Conservation (phyloP, 1,140 invertebrate species). For the Drosophila gunungcola region DNA sequence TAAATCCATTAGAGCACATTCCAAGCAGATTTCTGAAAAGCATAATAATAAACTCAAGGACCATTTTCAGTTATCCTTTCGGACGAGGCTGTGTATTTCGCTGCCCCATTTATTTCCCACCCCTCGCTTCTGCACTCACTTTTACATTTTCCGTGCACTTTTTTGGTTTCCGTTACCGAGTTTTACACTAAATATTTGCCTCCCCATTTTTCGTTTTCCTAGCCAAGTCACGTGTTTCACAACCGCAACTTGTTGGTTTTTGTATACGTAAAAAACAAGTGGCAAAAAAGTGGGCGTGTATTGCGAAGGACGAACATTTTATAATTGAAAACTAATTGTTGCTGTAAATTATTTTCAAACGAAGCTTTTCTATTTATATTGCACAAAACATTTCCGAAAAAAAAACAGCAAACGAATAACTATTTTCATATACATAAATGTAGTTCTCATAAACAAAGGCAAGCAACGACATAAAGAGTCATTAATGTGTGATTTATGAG, state of each 20-base stretch:
- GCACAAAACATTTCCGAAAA: not conserved
- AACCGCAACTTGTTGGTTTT: slow-evolving; percentile 51
- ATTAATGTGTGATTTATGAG: no score
- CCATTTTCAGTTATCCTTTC: slow-evolving; percentile 1
- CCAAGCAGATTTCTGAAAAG: not conserved
- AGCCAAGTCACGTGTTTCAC: slow-evolving; percentile 49
- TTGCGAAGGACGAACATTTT: slow-evolving; percentile 1
- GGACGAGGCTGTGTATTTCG: not conserved
- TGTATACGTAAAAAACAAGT: slow-evolving; percentile 13
- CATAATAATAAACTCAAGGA: not conserved
- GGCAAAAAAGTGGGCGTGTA: no score
- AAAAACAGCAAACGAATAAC: no score
- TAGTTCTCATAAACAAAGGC: no score
- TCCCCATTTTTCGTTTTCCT: not conserved
- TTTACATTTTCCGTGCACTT: slow-evolving; percentile 15
- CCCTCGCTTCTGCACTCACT: slow-evolving; percentile 12
- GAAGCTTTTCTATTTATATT: not conserved
- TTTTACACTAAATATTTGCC: slow-evolving; percentile 13
- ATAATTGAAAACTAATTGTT: slow-evolving; percentile 19
- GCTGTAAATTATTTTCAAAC: not conserved
- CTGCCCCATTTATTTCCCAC: not conserved
- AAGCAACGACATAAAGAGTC: no score
- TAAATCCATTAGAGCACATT: not conserved
- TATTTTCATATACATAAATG: no score
- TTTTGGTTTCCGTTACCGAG: slow-evolving; percentile 23